Evolutionary conservation across 1,140 invertebrate species (phyloP), one percentile per base, ranked within the genome.

Genomic region (Drosophila aff.): DNA sequence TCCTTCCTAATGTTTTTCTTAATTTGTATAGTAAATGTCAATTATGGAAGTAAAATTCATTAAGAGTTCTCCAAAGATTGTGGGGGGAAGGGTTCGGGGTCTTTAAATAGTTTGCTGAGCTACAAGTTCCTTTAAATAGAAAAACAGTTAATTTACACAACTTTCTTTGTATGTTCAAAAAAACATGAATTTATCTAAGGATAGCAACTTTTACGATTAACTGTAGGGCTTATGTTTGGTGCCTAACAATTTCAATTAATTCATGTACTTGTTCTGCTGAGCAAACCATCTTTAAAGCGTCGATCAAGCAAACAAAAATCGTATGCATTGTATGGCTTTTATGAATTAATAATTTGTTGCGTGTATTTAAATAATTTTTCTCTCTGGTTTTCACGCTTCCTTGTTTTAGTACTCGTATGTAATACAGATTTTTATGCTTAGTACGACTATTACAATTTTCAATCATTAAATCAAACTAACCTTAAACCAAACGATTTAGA

Each of bases 41-140:
- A 63, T 73, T 62, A 90, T 89, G 84, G 84, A 90, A 90, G 84
- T 90, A 84, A 84, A 90, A 84, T 89, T 89, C 68, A 81, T 89
- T 69, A 68, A 53, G 60, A 73, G 62, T 82, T 87, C 53, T 81
- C 36, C 76, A 66, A 64, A 58, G 55, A 21, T 46, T 76, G 58
- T 49, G 13, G 5, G 36, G 52, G 55, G 55, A 18, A 26, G 23
- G 21, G 31, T 31, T 28, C 26, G 31, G 26, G 40, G 13, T 11
- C 38, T 57, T 80, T 65, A 38, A 77, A 65, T 44, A 72, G 62
- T 58, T 58, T 23, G 33, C 18, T 61, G 49, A 33, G 61, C 49
- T 36, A 72, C 62, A 65, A 47, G 15, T 47, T 38, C 21, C 23
- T 23, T 28, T n/a, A 43, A 53, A 28, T 33, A 3, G n/a, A 43